Percentiles rank a stretch among this genome's conserved stretches.
Conservation (phyloP, 1,140 invertebrate species). For the Acromyrmex charruanus region DNA sequence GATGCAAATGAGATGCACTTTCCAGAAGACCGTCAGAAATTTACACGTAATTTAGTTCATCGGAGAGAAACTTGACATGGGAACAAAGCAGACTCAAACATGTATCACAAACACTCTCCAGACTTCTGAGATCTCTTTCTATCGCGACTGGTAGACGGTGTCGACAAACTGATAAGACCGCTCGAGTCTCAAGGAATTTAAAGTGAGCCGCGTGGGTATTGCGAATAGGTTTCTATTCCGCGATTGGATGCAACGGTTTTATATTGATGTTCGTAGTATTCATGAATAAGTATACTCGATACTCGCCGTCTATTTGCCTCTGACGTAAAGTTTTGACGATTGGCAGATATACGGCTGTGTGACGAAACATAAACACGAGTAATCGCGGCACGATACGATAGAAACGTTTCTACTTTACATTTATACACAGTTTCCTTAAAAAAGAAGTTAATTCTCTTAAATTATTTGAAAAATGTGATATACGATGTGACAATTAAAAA, state of each 20-base stretch:
- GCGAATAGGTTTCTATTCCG: conserved; percentile 56
- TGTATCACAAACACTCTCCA: conserved; percentile 44
- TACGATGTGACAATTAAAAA: neutral
- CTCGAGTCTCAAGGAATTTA: conserved; percentile 65
- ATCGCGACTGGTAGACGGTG: conserved; percentile 70
- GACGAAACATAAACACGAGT: conserved; percentile 5
- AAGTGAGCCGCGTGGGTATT: conserved; percentile 70
- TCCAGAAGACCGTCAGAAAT: conserved; percentile 42
- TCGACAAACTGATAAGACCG: conserved; percentile 81
- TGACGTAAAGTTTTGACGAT: conserved; percentile 42
- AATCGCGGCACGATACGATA: neutral
- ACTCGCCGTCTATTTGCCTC: neutral
- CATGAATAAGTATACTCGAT: conserved; percentile 8
- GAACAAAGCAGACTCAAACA: conserved; percentile 53
- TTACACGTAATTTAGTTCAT: conserved; percentile 33
- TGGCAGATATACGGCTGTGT: neutral
- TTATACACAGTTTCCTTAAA: neutral
- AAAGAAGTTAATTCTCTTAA: neutral
- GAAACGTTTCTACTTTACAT: neutral
- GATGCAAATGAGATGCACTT: conserved; percentile 42
- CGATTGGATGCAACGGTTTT: conserved; percentile 60
- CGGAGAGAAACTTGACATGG: conserved; percentile 40
- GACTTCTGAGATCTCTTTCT: conserved; percentile 68
- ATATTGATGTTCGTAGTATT: neutral
- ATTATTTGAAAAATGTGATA: neutral